Evolutionary conservation across 2,797 vertebrate genomes (phyloP), one percentile per base, ranked within the genome.

Genomic region (Falco rusticolus): DNA sequence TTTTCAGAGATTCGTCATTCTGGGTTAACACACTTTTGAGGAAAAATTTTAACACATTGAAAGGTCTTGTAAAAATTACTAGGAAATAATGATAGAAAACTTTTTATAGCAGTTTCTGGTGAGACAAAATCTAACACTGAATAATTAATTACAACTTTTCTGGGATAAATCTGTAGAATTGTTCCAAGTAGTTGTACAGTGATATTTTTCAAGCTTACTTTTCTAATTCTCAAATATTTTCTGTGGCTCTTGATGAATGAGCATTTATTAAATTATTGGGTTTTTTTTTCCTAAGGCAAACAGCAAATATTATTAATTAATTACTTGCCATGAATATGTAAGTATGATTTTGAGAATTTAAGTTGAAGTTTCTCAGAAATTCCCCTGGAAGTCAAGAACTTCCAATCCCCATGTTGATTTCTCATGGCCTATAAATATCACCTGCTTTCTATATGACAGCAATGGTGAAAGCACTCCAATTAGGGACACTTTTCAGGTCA

Each of bases 101-200:
- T 31, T 26, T 24, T 6, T 57, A 2, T 17, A 21, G 41, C 0
- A 0, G 5, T 79, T 87, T 75, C 28, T 64, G 4, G 3, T 59
- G 15, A 59, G 11, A 54, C 1, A 70, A 72, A 84, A 11, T 37
- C 22, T 66, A 76, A 28, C 13, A 48, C 6, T n/a, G 12, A 54
- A 43, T 47, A 54, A 39, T 39, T 63, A 11, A 39, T 39, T 63
- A 11, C 0, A 1, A 0, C 3, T 78, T 66, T 76, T 47, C 24
- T 51, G 13, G 34, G 50, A 41, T 71, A 61, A 71, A 17, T 2
- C 11, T 24, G 6, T 24, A 59, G 5, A 75, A 34, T 16, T 51
- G 13, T 57, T 82, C 33, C 29, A 66, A 33, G 16, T 20, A 50
- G 1, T 1, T 15, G 1, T 8, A 28, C 5, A 43, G 29, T 9